These are phyloP conservation scores for Zaprionus nigranus DNA, from an alignment of 1,140 invertebrate genomes.

Conservation along the genomic window DNA sequence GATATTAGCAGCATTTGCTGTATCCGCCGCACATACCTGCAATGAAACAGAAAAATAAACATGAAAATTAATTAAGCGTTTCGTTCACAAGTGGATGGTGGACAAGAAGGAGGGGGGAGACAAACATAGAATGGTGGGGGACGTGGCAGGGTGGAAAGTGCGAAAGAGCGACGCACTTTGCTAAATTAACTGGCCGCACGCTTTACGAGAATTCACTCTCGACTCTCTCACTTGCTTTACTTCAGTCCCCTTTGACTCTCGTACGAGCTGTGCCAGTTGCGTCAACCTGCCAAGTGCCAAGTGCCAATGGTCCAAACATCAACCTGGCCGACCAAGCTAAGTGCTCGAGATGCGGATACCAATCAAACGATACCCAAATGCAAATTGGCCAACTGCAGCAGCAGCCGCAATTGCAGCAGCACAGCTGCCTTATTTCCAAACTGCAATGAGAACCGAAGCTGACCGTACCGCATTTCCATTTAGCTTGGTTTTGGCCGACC, in stretches of 20 bases:
- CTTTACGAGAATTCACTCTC: conserved; percentile 35
- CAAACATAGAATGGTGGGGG: too few relatives aligned
- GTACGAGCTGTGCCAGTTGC: conserved; percentile 63
- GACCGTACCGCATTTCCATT: conserved; percentile 65
- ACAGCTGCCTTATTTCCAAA: conserved; percentile 45
- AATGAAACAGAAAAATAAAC: conserved; percentile 52
- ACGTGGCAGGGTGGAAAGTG: neutral
- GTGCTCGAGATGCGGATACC: conserved; percentile 42
- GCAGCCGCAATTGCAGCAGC: conserved; percentile 44
- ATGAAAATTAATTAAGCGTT: conserved; percentile 56
- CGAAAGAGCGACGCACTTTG: conserved; percentile 61
- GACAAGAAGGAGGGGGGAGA: neutral
- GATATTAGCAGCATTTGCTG: conserved; percentile 54
- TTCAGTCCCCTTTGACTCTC: conserved; percentile 32
- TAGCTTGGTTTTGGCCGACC: conserved; percentile 48
- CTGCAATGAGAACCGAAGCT: conserved; percentile 43
- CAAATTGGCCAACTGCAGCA: conserved; percentile 73
- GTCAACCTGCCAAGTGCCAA: conserved; percentile 49
- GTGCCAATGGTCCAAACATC: conserved; percentile 17
- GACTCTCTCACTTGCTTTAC: conserved; percentile 9
- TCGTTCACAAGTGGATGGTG: neutral
- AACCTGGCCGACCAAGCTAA: conserved; percentile 17
- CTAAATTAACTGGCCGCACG: conserved; percentile 62
- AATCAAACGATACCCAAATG: conserved; percentile 77
- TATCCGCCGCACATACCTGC: conserved; percentile 55